These are phyloP conservation scores for Philopotamus ludificatus DNA, from an alignment of 1,140 invertebrate genomes.

Conservation along the genomic window DNA sequence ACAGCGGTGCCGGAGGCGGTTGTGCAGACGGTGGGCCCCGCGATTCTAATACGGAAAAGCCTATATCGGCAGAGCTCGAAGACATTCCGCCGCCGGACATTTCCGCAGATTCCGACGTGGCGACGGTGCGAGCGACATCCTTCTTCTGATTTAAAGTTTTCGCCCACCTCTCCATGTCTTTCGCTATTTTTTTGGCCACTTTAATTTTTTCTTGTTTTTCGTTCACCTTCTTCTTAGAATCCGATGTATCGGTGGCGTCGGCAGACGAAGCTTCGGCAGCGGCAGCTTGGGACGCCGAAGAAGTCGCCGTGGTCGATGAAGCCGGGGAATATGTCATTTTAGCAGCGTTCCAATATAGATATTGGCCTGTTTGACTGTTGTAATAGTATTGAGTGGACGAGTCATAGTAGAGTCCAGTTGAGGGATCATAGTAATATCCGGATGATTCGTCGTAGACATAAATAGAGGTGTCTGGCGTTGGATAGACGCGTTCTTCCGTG, in stretches of 20 bases:
- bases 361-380: conserved; percentile 86
- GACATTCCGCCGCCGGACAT: conserved; percentile 47
- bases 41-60: conserved; percentile 83
- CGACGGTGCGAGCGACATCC: conserved; percentile 72
- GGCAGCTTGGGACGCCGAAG: conserved; percentile 46
- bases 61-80: conserved; percentile 82
- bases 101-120: conserved; percentile 57
- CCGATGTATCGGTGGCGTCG: conserved; percentile 43
- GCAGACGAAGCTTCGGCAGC: conserved; percentile 42
- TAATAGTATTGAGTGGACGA: conserved; percentile 91
- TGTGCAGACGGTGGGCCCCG: conserved; percentile 46
- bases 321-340: conserved; percentile 80
- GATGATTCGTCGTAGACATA: conserved; percentile 95
- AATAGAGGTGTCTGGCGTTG: conserved; percentile 80
- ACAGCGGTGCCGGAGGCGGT: conserved; percentile 42
- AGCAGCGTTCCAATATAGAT: conserved; percentile 92
- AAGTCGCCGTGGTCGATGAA: conserved; percentile 55
- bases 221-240: conserved; percentile 57
- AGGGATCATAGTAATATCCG: conserved; percentile 94
- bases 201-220: conserved; percentile 89
- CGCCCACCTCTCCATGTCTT: conserved; percentile 96
- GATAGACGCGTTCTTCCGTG: conserved; percentile 50
- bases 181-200: conserved; percentile 97
- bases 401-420: conserved; percentile 94
- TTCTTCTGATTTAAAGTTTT: conserved; percentile 97